Percentiles rank a stretch among this genome's conserved stretches.
Conservation (phyloP, 1,140 invertebrate genomes). For the Trichonephila clavata region DNA sequence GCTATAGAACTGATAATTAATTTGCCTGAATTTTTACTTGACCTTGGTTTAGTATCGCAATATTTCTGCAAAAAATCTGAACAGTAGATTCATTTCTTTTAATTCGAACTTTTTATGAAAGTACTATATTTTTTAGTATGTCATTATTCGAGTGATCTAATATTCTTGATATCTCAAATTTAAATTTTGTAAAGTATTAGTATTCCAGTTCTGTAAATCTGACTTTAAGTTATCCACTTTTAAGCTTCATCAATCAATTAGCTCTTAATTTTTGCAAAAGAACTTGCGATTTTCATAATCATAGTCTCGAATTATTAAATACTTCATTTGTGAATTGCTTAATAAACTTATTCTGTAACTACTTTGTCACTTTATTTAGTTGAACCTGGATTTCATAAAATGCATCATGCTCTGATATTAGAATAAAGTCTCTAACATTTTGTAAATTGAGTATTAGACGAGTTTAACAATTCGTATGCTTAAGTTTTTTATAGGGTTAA, state of each 20-base stretch:
- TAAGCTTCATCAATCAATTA: background rate
- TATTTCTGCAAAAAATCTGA: background rate
- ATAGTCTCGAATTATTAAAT: background rate
- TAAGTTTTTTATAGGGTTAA: too few species aligned
- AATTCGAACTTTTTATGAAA: background rate
- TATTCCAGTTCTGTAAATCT: background rate
- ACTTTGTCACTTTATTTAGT: background rate
- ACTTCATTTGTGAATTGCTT: background rate
- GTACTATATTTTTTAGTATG: background rate
- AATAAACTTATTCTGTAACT: background rate
- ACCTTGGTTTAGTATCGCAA: background rate
- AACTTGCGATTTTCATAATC: conserved; percentile 3
- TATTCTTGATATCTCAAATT: background rate
- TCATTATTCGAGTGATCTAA: background rate
- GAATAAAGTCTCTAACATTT: too few species aligned
- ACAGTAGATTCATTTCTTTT: background rate
- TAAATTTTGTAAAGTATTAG: background rate
- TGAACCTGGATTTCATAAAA: too few species aligned
- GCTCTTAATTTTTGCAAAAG: background rate
- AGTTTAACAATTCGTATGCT: too few species aligned
- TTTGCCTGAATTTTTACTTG: background rate
- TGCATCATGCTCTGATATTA: too few species aligned
- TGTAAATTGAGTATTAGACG: too few species aligned
- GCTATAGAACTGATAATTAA: background rate
- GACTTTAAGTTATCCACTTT: background rate